phyloP scores from a whole-genome alignment of 2,888 invertebrate species.

The Clivina fossor region DNA sequence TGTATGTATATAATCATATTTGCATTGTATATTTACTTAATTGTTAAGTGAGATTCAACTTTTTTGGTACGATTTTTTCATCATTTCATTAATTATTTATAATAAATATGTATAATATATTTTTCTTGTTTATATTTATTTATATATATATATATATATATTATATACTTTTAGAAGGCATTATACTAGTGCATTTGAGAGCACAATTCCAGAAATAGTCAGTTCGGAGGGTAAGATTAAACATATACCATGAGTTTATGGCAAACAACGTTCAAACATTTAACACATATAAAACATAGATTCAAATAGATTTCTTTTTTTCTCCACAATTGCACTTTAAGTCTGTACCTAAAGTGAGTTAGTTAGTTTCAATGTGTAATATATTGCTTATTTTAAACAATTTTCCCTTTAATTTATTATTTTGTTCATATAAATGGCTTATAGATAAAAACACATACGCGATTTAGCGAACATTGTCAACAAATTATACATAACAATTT shows the following conservation, averaged over 20 bases:
- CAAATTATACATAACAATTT: background rate
- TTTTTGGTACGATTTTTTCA: conserved; percentile 34
- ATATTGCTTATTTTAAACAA: background rate
- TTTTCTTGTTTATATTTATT: conserved; percentile 17
- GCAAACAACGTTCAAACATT: conserved; percentile 31
- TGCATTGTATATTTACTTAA: conserved; percentile 18
- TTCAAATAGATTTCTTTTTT: conserved; percentile 13
- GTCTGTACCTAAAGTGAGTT: conserved; percentile 30
- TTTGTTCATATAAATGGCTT: no score
- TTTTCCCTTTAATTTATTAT: background rate
- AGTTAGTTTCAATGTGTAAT: no score
- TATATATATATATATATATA: background rate
- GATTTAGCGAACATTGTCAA: background rate
- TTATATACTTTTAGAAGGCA: conserved; percentile 31
- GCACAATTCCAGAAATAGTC: conserved; percentile 32
- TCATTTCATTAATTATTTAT: conserved; percentile 23
- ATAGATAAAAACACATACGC: no score
- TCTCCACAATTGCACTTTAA: conserved; percentile 29
- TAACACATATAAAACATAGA: conserved; percentile 34
- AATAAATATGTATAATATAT: conserved; percentile 30
- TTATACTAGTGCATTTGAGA: conserved; percentile 30
- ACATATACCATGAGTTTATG: conserved; percentile 30
- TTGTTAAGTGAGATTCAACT: conserved; percentile 26
- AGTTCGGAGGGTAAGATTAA: conserved; percentile 30
- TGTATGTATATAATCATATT: conserved; percentile 6